Evolutionary conservation across 2,113 vertebrate genomes (phyloP).

Genomic region (Ameiurus melas): DNA sequence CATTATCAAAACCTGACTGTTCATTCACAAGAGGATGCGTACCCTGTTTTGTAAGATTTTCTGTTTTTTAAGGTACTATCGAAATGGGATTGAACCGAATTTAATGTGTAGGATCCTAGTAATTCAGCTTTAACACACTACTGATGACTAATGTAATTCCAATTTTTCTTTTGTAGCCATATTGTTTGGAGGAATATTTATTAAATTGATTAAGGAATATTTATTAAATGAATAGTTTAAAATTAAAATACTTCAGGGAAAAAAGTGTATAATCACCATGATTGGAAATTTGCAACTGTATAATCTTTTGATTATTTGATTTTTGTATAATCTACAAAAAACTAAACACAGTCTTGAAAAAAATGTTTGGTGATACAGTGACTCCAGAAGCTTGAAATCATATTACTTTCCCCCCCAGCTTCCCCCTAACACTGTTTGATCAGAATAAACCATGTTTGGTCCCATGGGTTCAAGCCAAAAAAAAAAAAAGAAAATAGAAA

Average conservation of each 20-base stretch:
- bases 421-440: conserved; percentile 26
- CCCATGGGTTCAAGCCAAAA: conserved; percentile 5
- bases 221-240: background rate
- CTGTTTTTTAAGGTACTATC: background rate
- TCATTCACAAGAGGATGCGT: background rate
- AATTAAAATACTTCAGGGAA: background rate
- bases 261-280: background rate
- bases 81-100: background rate
- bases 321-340: background rate
- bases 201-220: background rate
- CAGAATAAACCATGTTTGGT: conserved; percentile 37
- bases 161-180: background rate
- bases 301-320: conserved; percentile 8
- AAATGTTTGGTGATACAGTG: conserved; percentile 17
- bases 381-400: conserved; percentile 33
- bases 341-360: conserved; percentile 7
- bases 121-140: background rate
- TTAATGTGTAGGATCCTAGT: background rate
- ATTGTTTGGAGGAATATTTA: background rate
- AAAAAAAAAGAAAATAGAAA: background rate
- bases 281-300: background rate
- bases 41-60: background rate
- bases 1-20: background rate
- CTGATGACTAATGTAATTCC: too few relatives aligned
- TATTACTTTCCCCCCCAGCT: conserved; percentile 16